These are phyloP conservation scores for Romanogobio albipinnatus DNA, from an alignment of 2,113 vertebrate species.

Conservation along the genomic window DNA sequence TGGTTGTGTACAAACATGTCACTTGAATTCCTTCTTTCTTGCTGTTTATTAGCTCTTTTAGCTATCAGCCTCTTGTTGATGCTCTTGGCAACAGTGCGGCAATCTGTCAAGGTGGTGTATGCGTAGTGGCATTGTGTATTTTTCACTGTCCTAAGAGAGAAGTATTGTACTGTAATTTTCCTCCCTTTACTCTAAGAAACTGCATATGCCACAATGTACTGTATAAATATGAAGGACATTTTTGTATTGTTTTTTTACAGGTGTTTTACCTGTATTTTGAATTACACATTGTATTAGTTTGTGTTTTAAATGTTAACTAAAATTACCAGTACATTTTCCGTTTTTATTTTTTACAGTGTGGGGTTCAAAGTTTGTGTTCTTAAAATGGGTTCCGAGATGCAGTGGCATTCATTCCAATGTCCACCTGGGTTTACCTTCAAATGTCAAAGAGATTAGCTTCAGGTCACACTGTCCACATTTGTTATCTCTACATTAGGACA, in stretches of 20 bases:
- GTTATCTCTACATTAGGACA: conserved; percentile 29
- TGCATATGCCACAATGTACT: conserved; percentile 45
- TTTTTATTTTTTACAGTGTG: too few relatives aligned
- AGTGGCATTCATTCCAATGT: conserved; percentile 49
- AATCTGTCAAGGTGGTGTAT: conserved; percentile 25
- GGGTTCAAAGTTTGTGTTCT: conserved; percentile 43
- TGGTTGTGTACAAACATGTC: conserved; percentile 20
- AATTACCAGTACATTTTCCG: too few relatives aligned
- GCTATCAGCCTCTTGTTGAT: conserved; percentile 32
- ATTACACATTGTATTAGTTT: too few relatives aligned
- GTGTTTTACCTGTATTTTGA: too few relatives aligned
- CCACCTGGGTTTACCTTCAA: conserved; percentile 48
- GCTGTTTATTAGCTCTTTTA: conserved; percentile 35
- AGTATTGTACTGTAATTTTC: not conserved
- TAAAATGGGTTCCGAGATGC: conserved; percentile 44
- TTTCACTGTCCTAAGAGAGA: conserved; percentile 29
- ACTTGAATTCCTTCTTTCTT: conserved; percentile 16
- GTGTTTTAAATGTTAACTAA: too few relatives aligned
- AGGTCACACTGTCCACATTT: conserved; percentile 43
- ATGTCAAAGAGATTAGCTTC: conserved; percentile 60
- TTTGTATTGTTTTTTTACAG: too few relatives aligned
- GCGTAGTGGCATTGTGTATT: conserved; percentile 4
- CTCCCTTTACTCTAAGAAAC: not conserved
- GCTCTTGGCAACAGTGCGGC: conserved; percentile 33
- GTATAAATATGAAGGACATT: too few relatives aligned